Evolutionary conservation across 2,888 invertebrate species (phyloP).

Genomic region (Drosophila diplacantha): DNA sequence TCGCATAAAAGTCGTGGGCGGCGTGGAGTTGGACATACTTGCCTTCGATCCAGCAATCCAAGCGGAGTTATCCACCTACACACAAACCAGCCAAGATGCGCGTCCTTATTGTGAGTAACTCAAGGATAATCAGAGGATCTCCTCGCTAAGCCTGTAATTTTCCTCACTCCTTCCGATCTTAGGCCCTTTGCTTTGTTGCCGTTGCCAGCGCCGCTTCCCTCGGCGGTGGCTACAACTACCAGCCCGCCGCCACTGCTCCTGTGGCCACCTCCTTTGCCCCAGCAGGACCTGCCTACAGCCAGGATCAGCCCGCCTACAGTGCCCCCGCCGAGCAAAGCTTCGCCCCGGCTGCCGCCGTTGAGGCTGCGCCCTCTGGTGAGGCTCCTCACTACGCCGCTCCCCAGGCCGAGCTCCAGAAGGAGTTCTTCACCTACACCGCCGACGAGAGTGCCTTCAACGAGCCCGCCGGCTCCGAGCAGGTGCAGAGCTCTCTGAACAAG

Average conservation of each 20-base stretch:
- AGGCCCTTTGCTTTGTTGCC: conserved; percentile 61
- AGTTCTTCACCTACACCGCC: conserved; percentile 73
- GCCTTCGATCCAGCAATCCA: conserved; percentile 38
- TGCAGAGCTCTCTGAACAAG: conserved; percentile 53
- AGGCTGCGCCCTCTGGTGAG: conserved; percentile 27
- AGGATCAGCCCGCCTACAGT: conserved; percentile 31
- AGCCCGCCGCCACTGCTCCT: conserved; percentile 50
- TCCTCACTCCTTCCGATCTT: background rate
- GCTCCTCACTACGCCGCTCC: conserved; percentile 44
- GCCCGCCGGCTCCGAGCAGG: conserved; percentile 54
- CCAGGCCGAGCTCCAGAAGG: conserved; percentile 66
- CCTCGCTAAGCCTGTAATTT: background rate
- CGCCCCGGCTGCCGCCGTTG: conserved; percentile 12
- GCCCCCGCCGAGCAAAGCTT: conserved; percentile 18
- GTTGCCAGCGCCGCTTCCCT: conserved; percentile 53
- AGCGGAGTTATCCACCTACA: conserved; percentile 47
- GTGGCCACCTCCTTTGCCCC: conserved; percentile 42
- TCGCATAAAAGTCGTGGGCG: conserved; percentile 61
- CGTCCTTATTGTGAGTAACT: conserved; percentile 60
- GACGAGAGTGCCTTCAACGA: conserved; percentile 69
- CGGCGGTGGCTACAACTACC: conserved; percentile 64
- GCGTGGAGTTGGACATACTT: conserved; percentile 48
- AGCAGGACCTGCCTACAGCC: conserved; percentile 24
- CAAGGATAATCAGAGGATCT: background rate
- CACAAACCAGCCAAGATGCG: conserved; percentile 55